A percentile compares a stretch with the other conserved stretches of the same genome.
These are phyloP conservation scores for Wasmannia auropunctata DNA, from an alignment of 1,140 invertebrate genomes.

Conservation along the genomic window DNA sequence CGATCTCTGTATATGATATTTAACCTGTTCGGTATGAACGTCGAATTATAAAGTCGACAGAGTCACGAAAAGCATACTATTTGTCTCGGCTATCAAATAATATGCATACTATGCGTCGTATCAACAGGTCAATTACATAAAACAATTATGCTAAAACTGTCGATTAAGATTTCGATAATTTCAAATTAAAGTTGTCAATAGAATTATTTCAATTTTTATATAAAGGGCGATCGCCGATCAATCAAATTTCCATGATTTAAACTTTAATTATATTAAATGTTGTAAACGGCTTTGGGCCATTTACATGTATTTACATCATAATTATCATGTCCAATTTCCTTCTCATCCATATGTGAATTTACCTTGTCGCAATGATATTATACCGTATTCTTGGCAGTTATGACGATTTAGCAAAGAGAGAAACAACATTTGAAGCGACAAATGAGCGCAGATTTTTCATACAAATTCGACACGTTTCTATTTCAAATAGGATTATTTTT, in stretches of 20 bases:
- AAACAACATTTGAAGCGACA: conserved; percentile 56
- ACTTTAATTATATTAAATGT: neutral
- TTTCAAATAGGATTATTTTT: neutral
- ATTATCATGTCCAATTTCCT: conserved; percentile 3
- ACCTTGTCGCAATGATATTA: neutral
- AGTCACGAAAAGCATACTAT: no score
- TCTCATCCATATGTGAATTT: neutral
- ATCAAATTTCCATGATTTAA: neutral
- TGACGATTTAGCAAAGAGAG: conserved; percentile 47
- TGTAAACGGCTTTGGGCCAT: neutral
- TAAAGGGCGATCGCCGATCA: neutral
- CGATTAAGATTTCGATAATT: neutral
- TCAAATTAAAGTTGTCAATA: neutral
- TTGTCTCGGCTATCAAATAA: no score
- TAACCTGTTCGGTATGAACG: no score
- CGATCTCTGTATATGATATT: neutral
- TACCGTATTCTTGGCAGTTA: conserved; percentile 16
- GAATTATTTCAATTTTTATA: neutral
- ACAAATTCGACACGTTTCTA: neutral
- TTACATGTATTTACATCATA: neutral
- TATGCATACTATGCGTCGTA: no score
- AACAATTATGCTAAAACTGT: neutral
- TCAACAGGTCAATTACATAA: neutral
- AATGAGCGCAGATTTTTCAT: conserved; percentile 35
- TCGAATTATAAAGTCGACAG: no score